phyloP scores from a whole-genome alignment of 2,113 vertebrate species.

The Balaenoptera acutorostrata region DNA sequence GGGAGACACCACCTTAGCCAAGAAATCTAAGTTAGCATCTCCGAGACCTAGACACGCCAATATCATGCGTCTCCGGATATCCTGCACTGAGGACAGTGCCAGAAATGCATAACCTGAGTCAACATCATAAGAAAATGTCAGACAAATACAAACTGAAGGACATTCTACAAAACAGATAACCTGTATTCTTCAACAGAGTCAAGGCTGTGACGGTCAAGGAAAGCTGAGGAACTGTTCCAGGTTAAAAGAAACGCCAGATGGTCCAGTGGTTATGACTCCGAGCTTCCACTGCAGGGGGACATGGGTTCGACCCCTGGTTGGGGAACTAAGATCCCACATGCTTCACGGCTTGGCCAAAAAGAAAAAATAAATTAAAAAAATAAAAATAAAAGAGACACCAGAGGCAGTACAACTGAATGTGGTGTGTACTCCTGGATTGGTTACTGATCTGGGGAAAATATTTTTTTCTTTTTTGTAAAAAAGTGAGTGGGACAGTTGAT shows the following conservation, averaged over 20 bases:
- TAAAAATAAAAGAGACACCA: too few relatives aligned
- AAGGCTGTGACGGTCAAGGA: too few relatives aligned
- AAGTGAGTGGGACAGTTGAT: not conserved
- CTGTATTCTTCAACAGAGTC: not conserved
- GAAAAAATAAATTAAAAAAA: too few relatives aligned
- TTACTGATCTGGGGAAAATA: not conserved
- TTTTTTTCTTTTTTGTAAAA: not conserved
- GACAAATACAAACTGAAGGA: not conserved
- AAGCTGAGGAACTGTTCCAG: too few relatives aligned
- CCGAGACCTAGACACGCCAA: rapidly evolving
- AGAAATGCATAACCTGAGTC: rapidly evolving
- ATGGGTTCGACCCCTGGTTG: too few relatives aligned
- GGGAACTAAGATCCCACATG: too few relatives aligned
- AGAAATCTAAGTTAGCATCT: not conserved
- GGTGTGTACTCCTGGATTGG: not conserved
- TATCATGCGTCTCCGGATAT: not conserved
- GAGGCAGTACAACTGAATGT: not conserved
- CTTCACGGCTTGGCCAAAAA: too few relatives aligned
- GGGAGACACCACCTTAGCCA: too few relatives aligned
- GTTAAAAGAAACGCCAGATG: too few relatives aligned
- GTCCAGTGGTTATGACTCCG: too few relatives aligned
- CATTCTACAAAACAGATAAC: rapidly evolving
- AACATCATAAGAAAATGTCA: rapidly evolving
- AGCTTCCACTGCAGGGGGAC: too few relatives aligned
- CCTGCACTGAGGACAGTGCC: rapidly evolving